A percentile compares a stretch with the other conserved stretches of the same genome.
Evolutionary conservation across 2,888 invertebrate species (phyloP).

Genomic region (Scaptomyza reducta): DNA sequence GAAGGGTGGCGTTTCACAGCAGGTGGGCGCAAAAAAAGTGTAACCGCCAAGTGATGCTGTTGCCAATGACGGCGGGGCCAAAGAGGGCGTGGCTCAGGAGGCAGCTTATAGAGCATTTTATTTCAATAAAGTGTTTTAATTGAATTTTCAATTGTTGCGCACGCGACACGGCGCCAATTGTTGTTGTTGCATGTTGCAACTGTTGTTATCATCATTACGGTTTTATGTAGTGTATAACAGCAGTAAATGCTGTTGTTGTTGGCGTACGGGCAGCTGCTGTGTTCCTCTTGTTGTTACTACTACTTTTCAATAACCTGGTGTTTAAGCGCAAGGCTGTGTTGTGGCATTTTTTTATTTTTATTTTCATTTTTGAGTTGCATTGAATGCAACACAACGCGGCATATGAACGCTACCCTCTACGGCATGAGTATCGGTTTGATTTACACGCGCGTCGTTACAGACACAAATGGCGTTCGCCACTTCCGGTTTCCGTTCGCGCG

Average conservation of each 20-base stretch:
- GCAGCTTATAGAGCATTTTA: constrained; percentile 70
- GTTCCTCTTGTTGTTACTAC: constrained; percentile 39
- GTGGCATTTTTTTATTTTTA: too few species aligned
- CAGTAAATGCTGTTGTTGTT: constrained; percentile 27
- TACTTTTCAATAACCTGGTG: constrained; percentile 58
- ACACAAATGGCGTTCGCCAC: constrained; percentile 76
- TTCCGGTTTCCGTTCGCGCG: constrained; percentile 72
- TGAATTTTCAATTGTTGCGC: constrained; percentile 80
- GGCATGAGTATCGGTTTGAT: constrained; percentile 19
- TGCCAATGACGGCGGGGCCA: constrained; percentile 17
- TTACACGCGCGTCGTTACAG: constrained; percentile 32
- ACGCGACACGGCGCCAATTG: constrained; percentile 34
- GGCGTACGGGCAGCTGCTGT: not conserved
- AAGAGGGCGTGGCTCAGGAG: constrained; percentile 33
- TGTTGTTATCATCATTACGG: constrained; percentile 70
- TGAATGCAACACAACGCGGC: constrained; percentile 26
- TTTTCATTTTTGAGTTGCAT: too few species aligned
- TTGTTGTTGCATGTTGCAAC: constrained; percentile 47
- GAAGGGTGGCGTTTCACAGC: constrained; percentile 47
- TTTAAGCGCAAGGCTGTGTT: constrained; percentile 68
- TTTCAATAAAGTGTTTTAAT: constrained; percentile 81
- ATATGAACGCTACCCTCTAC: constrained; percentile 26
- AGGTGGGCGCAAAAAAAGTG: constrained; percentile 68
- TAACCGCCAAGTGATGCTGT: constrained; percentile 52
- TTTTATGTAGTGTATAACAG: constrained; percentile 58